These are phyloP conservation scores for Melikaiella ostensackeni DNA, from an alignment of 2,888 invertebrate genomes.

Conservation along the genomic window DNA sequence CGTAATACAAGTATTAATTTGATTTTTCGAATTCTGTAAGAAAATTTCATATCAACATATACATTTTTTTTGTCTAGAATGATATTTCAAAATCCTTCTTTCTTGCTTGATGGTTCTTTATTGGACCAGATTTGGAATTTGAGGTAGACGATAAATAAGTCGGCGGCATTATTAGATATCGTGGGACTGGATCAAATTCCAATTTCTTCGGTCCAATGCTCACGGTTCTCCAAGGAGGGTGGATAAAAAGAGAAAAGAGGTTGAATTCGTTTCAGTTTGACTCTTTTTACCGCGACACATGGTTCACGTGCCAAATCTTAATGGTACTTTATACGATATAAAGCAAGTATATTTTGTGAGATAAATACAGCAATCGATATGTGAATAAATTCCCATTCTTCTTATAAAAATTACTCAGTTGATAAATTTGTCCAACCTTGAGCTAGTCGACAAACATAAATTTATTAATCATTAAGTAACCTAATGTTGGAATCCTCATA, in stretches of 20 bases:
- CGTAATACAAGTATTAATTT: too few relatives aligned
- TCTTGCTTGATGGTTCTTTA: conserved; percentile 31
- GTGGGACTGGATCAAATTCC: conserved; percentile 63
- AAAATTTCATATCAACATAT: too few relatives aligned
- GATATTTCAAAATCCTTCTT: conserved; percentile 19
- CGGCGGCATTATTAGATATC: conserved; percentile 64
- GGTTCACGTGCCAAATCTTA: conserved; percentile 17
- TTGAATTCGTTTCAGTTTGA: conserved; percentile 47
- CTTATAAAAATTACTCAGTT: too few relatives aligned
- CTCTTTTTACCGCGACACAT: conserved; percentile 8
- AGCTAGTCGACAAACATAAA: too few relatives aligned
- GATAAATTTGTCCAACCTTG: too few relatives aligned
- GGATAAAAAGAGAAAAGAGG: conserved; percentile 44
- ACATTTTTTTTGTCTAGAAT: not conserved
- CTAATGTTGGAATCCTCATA: too few relatives aligned
- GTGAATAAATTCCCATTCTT: not conserved
- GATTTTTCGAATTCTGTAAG: too few relatives aligned
- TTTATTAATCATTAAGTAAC: too few relatives aligned
- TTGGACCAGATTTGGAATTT: conserved; percentile 44
- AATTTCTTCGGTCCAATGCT: conserved; percentile 58
- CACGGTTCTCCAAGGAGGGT: conserved; percentile 41
- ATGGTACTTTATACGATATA: conserved; percentile 15
- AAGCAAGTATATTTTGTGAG: conserved; percentile 13
- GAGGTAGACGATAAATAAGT: conserved; percentile 61
- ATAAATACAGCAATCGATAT: not conserved